Evolutionary conservation across 2,888 invertebrate species (phyloP), one percentile per base, ranked within the genome.

Genomic region (Nysson spinosus): DNA sequence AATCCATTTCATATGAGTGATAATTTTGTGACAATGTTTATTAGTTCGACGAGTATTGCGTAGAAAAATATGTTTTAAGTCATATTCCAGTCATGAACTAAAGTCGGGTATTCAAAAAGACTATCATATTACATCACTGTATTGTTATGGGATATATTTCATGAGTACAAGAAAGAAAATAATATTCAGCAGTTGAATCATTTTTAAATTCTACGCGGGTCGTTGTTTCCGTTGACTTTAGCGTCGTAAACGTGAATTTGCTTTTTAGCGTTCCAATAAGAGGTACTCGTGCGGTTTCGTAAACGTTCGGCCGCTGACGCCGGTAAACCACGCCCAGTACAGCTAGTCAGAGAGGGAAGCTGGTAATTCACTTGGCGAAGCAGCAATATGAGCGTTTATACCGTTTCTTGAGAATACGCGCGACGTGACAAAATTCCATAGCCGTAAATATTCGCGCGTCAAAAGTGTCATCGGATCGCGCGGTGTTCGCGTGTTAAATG

Each of bases 241-340:
- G 3, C 6, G 1, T 0, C 16, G 43, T 5, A n/a, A 11, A 5
- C 11, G 55, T 62, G 62, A 50, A 57, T 12, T 4, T 0, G 14
- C n/a, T 34, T n/a, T 5, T 1, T 20, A 0, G 0, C 4, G 5
- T 1, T 17, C 64, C 66, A 73, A 69, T 71, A 2, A 22, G 4
- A 11, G 34, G 26, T 14, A 5, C 5, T 65, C 70, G 63, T 17
- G 14, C 6, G 1, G 12, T 3, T 6, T 64, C 79, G 80, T 40
- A 4, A 1, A 5, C 1, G 2, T 7, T 77, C 81, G 81, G 28
- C 1, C 3, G 5, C 39, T 28, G 3, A 34, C 75, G 72, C 35
- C 14, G 28, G 6, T 74, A 80, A 79, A 51, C 79, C 78, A 81
- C 81, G 80, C 81, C 81, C 78, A 77, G 73, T 44, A 61, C 40